These are phyloP conservation scores for Vesta saturnalis DNA, from an alignment of 2,888 invertebrate species.

Conservation along the genomic window DNA sequence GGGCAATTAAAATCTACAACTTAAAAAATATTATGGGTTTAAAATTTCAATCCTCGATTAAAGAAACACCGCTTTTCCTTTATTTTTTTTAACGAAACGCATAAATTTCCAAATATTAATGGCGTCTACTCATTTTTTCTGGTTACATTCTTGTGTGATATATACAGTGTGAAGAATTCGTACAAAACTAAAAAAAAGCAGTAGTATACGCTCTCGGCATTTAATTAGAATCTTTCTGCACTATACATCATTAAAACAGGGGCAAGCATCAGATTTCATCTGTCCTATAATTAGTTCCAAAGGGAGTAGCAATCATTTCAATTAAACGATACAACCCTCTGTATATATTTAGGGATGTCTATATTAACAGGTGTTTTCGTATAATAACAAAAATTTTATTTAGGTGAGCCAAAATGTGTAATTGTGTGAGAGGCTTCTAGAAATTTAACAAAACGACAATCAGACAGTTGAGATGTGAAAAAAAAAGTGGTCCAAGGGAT, in stretches of 20 bases:
- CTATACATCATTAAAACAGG: constrained; percentile 56
- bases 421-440: too few species aligned
- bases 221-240: constrained; percentile 56
- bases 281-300: constrained; percentile 63
- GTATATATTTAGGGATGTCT: neutral
- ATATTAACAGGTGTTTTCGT: neutral
- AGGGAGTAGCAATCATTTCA: constrained; percentile 60
- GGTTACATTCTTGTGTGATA: neutral
- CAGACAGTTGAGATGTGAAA: constrained; percentile 17
- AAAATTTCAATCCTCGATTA: neutral
- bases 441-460: too few species aligned
- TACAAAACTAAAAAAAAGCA: neutral
- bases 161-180: too few species aligned
- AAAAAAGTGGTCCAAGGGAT: constrained; percentile 18
- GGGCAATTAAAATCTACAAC: constrained; percentile 26
- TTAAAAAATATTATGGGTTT: constrained; percentile 18
- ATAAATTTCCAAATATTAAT: neutral
- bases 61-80: neutral
- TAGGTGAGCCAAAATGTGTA: too few species aligned
- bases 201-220: neutral
- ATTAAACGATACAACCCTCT: constrained; percentile 47
- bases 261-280: constrained; percentile 56
- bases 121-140: constrained; percentile 1
- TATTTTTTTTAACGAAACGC: constrained; percentile 8
- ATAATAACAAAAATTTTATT: too few species aligned